These are phyloP conservation scores for Piprites chloris DNA, from an alignment of 2,113 vertebrate species.

Conservation along the genomic window DNA sequence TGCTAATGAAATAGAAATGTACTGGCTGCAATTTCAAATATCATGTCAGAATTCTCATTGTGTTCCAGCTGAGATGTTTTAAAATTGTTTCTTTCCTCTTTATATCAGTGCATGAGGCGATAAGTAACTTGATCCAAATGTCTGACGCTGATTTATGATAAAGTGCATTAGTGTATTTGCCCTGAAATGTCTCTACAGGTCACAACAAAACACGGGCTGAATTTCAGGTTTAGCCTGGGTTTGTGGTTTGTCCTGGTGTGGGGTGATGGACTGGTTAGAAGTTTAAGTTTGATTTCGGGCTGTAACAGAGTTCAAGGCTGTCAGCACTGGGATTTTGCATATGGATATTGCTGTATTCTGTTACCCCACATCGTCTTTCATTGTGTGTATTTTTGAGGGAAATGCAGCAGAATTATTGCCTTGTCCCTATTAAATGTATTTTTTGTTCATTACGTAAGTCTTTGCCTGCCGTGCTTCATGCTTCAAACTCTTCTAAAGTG, in stretches of 20 bases:
- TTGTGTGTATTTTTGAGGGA: neutral
- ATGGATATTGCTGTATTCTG: neutral
- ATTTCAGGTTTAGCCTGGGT: neutral
- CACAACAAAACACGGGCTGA: neutral
- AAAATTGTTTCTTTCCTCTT: neutral
- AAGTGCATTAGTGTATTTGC: neutral
- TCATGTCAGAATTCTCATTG: neutral
- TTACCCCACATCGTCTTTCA: rapidly evolving
- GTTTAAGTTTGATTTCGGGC: neutral
- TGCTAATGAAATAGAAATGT: neutral
- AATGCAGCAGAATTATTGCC: neutral
- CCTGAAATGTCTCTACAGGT: neutral
- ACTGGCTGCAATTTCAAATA: neutral
- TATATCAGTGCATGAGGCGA: neutral
- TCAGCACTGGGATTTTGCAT: neutral
- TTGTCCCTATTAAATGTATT: neutral
- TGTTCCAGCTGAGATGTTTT: neutral
- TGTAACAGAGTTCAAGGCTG: neutral
- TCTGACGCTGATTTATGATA: neutral
- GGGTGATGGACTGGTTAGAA: neutral
- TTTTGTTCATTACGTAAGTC: neutral
- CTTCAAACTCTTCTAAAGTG: constrained; percentile 30
- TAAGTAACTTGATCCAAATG: neutral
- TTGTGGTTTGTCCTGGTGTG: neutral
- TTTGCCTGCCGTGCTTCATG: neutral